Conservation (phyloP, 1,140 invertebrate species). For the Papilio xuthus region DNA sequence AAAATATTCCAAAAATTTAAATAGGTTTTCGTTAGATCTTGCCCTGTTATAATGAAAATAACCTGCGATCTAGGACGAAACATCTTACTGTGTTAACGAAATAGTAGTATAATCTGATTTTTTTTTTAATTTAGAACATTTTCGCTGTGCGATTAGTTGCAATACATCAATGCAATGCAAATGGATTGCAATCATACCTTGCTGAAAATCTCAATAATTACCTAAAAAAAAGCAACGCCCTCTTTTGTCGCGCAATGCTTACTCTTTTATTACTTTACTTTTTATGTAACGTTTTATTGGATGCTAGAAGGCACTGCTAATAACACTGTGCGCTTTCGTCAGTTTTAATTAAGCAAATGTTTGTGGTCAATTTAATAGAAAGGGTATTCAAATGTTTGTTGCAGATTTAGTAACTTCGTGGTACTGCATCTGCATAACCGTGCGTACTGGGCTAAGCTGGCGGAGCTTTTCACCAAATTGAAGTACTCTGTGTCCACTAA, state of each 20-base stretch:
- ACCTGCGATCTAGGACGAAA: no score
- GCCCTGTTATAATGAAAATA: no score
- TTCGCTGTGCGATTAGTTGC: background rate
- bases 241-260: no score
- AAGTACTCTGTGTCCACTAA: constrained; percentile 85
- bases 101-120: no score
- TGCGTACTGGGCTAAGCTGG: constrained; percentile 85
- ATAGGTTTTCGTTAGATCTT: no score
- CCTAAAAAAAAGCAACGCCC: background rate
- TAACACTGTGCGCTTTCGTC: no score
- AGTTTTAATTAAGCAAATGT: background rate
- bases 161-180: background rate
- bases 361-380: background rate
- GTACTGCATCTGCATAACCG: constrained; percentile 80
- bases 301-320: no score
- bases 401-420: constrained; percentile 84
- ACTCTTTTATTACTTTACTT: no score
- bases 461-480: constrained; percentile 88
- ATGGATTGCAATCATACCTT: background rate
- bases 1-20: no score
- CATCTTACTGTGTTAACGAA: no score
- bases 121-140: background rate
- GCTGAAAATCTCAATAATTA: no score
- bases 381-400: background rate
- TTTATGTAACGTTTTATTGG: background rate